Evolutionary conservation across 2,113 vertebrate species (phyloP).

Genomic region (Corythornis cristatus): DNA sequence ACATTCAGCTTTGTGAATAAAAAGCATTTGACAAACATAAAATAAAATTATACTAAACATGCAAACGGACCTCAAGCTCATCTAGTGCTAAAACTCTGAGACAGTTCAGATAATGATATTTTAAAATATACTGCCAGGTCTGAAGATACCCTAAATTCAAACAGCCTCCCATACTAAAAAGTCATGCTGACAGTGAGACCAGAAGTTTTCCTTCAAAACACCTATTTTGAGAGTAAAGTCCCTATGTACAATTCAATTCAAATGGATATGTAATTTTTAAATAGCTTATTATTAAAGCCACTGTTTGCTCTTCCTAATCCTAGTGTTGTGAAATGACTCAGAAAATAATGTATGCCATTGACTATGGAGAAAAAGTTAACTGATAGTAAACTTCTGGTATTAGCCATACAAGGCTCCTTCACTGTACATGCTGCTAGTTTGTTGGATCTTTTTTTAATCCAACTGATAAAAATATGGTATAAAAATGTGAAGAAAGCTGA

Average conservation of each 20-base stretch:
- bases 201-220: neutral
- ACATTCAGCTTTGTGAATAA: neutral
- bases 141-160: neutral
- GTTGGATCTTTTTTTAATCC: neutral
- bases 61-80: neutral
- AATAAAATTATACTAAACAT: neutral
- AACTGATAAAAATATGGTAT: neutral
- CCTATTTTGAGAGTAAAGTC: neutral
- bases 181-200: neutral
- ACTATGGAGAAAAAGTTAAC: neutral
- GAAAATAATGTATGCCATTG: neutral
- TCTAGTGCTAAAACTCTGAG: neutral
- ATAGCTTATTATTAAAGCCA: neutral
- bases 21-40: neutral
- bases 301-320: neutral
- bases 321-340: neutral
- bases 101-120: neutral
- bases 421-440: neutral
- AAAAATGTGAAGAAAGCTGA: neutral
- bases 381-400: neutral
- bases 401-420: neutral
- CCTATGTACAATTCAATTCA: slow-evolving; percentile 19
- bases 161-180: neutral
- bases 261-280: slow-evolving; percentile 20
- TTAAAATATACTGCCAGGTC: neutral